These are phyloP conservation scores for Drosophila triauraria DNA, from an alignment of 1,140 invertebrate species.

Conservation along the genomic window DNA sequence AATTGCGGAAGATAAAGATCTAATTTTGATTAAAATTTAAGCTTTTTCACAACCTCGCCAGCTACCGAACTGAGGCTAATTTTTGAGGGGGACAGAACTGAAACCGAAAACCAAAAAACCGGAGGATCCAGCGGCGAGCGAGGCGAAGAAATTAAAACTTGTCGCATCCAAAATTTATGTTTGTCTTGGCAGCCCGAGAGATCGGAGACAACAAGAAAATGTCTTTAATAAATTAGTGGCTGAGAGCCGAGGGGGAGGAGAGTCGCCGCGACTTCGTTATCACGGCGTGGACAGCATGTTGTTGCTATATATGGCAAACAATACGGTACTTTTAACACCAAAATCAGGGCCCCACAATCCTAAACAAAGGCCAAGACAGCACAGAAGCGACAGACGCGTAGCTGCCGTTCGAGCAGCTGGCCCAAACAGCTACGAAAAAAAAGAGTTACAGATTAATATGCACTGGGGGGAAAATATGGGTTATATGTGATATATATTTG, in stretches of 20 bases:
- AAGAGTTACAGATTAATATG: conserved; percentile 30
- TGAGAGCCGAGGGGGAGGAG: conserved; percentile 6
- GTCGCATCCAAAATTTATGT: conserved; percentile 73
- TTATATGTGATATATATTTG: not conserved
- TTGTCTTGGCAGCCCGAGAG: conserved; percentile 52
- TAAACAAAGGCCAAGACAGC: conserved; percentile 77
- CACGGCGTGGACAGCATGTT: conserved; percentile 56
- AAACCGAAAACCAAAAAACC: conserved; percentile 11
- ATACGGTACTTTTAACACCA: conserved; percentile 83
- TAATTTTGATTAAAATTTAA: conserved; percentile 84
- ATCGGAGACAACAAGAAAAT: conserved; percentile 38
- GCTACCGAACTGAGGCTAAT: conserved; percentile 63
- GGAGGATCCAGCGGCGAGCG: conserved; percentile 8
- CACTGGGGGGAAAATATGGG: not conserved
- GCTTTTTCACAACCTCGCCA: conserved; percentile 79
- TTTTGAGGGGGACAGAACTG: not conserved
- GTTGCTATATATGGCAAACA: conserved; percentile 75
- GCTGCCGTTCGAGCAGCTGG: conserved; percentile 80
- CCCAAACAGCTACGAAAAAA: conserved; percentile 38
- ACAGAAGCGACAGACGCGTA: conserved; percentile 79
- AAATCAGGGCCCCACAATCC: conserved; percentile 59
- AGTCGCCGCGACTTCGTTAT: conserved; percentile 45
- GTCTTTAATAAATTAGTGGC: conserved; percentile 78
- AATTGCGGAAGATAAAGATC: conserved; percentile 79
- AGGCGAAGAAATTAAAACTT: conserved; percentile 73